Evolutionary conservation across 2,797 vertebrate species (phyloP), one percentile per base, ranked within the genome.

Genomic region (Alcedo quadribrachys): DNA sequence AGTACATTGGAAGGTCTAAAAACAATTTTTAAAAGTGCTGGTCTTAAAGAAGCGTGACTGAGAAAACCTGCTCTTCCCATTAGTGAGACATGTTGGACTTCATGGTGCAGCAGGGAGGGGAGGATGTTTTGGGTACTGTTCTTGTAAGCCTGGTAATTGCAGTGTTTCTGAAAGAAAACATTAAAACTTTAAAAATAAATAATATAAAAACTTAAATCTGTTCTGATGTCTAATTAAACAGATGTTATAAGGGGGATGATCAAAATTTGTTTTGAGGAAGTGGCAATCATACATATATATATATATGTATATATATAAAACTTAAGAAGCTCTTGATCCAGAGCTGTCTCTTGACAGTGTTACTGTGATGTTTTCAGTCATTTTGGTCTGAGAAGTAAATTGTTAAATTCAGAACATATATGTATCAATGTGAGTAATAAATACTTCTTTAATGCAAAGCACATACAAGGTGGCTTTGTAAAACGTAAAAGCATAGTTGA

Each of bases 391-490:
- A 79, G 48, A 43, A 83, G 16, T 68, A 57, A 83, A 37, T 86
- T 57, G n/a, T 70, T 95, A 81, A 89, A 87, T 91, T 90, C 67
- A 77, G 53, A 92, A 82, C 42, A 40, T 83, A 15, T 12, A 70
- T 65, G 10, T 84, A 58, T 67, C 53, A 30, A n/a, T 65, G 28
- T 66, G 27, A 93, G 53, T 30, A 84, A 81, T 84, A 92, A 89
- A 55, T 66, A 53, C 0, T 13, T 76, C 85, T 85, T 81, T 91
- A 87, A 92, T 85, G 51, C 67, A 75, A 83, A 89, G 18, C 69
- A 81, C 35, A 73, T 79, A 79, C 8, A 83, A n/a, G 37, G 53
- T 89, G 40, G 51, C 35, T 85, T 81, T 81, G 61, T 63, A 69
- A 85, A 92, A 78, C 0, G 0, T 58, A 42, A 62, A 92, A 89